Evolutionary conservation across 2,113 vertebrate genomes (phyloP), one percentile per base, ranked within the genome.

Genomic region (Chaetodon trifascialis): DNA sequence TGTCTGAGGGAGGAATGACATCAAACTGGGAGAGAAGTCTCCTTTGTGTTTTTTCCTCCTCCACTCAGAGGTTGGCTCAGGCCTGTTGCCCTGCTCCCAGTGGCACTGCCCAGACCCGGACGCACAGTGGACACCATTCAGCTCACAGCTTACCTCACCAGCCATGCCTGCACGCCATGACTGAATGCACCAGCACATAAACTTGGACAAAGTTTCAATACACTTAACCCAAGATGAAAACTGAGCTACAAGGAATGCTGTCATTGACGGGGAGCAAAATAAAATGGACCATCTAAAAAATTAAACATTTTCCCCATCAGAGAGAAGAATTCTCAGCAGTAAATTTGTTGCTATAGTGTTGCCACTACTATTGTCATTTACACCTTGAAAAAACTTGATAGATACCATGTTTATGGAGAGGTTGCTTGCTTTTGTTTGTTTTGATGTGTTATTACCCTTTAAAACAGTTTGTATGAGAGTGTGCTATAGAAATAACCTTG

Each of bases 71-170:
- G 79, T 46, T 79, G 80, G 79, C 65, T 65, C 49, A n/a, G 80
- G 75, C 64, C 80, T 40, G 55, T 42, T 62, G 86, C 82, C 67
- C 83, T 64, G 85, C 81, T 81, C 89, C 69, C 80, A 51, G 80
- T 94, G 94, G 86, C 88, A 85, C 91, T 79, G 89, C 88, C 93
- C 71, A 86, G 73, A 30, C 70, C 82, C 40, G 25, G 38, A 44
- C 83, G 54, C 75, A 93, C 87, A 91, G 68, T 71, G 82, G 92
- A 93, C 85, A 11, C 89, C 89, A 94, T 95, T 95, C 88, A 94
- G 85, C 70, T 38, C 8, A 2, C 42, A 40, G 79, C 64, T 92
- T 84, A 93, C 84, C 87, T 92, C 92, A 93, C 76, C 82, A 5
- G 74, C 64, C 72, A 25, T 21, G 80, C 54, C 81, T 30, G 77